Conservation (phyloP, 2,797 vertebrate species). For the Urophycis tenuis region DNA sequence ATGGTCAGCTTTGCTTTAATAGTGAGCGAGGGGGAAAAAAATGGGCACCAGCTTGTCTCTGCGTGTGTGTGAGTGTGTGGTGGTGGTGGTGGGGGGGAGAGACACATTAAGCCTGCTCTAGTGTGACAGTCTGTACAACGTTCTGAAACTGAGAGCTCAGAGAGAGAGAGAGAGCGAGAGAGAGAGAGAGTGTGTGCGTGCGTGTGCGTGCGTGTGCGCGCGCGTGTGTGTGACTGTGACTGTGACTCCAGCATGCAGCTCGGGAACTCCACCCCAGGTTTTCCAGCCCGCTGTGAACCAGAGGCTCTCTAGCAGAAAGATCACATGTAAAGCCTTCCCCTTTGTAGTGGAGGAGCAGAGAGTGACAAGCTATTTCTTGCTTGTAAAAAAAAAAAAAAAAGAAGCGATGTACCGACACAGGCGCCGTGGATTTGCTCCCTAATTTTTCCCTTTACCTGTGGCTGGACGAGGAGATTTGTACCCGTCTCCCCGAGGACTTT, state of each 20-base stretch:
- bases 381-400: slow-evolving; percentile 73
- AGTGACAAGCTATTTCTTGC: slow-evolving; percentile 83
- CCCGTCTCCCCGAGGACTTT: slow-evolving; percentile 61
- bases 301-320: slow-evolving; percentile 83
- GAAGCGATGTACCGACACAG: slow-evolving; percentile 56
- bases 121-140: slow-evolving; percentile 26
- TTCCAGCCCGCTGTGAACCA: slow-evolving; percentile 66
- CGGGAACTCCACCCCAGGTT: slow-evolving; percentile 69
- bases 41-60: neutral
- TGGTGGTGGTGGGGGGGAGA: slow-evolving; percentile 24
- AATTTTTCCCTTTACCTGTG: slow-evolving; percentile 58
- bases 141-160: slow-evolving; percentile 33
- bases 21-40: slow-evolving; percentile 12
- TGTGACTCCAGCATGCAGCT: slow-evolving; percentile 32
- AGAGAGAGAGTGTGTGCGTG: neutral
- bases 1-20: slow-evolving; percentile 20
- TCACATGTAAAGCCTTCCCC: slow-evolving; percentile 86
- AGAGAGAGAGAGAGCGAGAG: too few species aligned
- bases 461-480: slow-evolving; percentile 55
- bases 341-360: slow-evolving; percentile 84
- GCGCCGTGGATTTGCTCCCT: slow-evolving; percentile 64
- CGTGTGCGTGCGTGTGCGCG: too few species aligned
- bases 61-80: slow-evolving; percentile 7
- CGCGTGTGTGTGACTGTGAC: neutral
- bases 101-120: slow-evolving; percentile 28